A percentile compares a stretch with the other conserved stretches of the same genome.
Evolutionary conservation across 1,140 invertebrate genomes (phyloP).

Genomic region (Drosophila mayri): DNA sequence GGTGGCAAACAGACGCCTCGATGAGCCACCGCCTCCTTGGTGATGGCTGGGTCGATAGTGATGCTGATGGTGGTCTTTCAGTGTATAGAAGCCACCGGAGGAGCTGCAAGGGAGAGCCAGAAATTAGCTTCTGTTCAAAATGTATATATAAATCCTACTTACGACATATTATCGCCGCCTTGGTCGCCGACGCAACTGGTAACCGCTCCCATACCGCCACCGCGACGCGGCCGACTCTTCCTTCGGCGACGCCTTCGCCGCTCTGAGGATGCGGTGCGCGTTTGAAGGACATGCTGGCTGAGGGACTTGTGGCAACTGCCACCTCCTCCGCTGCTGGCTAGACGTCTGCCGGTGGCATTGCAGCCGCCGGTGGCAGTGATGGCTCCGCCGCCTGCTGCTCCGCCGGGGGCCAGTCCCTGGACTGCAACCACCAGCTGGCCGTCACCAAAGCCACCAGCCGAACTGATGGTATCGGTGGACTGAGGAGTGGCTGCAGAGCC

Average conservation of each 20-base stretch:
- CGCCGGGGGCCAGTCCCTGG: constrained; percentile 42
- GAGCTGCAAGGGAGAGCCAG: constrained; percentile 61
- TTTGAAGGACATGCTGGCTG: constrained; percentile 81
- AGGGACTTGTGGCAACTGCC: constrained; percentile 71
- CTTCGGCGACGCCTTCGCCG: constrained; percentile 71
- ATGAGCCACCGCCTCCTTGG: constrained; percentile 44
- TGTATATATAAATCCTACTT: constrained; percentile 40
- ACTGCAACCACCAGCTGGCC: constrained; percentile 73
- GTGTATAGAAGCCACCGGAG: constrained; percentile 79
- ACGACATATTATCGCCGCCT: constrained; percentile 84
- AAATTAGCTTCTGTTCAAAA: neutral
- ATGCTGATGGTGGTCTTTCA: constrained; percentile 78
- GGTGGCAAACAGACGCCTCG: constrained; percentile 74
- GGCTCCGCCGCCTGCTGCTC: constrained; percentile 11
- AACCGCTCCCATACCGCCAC: constrained; percentile 67
- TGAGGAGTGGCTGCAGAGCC: constrained; percentile 57
- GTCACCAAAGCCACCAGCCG: constrained; percentile 78
- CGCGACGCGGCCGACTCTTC: constrained; percentile 75
- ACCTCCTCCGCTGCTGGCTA: constrained; percentile 74
- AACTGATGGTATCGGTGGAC: constrained; percentile 75
- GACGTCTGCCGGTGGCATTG: constrained; percentile 77
- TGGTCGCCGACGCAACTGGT: constrained; percentile 76
- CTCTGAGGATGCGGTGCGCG: constrained; percentile 79
- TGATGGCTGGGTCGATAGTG: constrained; percentile 64
- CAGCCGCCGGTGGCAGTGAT: constrained; percentile 56